Evolutionary conservation across 2,797 vertebrate species (phyloP).

Genomic region (Philypnodon macrostomus): DNA sequence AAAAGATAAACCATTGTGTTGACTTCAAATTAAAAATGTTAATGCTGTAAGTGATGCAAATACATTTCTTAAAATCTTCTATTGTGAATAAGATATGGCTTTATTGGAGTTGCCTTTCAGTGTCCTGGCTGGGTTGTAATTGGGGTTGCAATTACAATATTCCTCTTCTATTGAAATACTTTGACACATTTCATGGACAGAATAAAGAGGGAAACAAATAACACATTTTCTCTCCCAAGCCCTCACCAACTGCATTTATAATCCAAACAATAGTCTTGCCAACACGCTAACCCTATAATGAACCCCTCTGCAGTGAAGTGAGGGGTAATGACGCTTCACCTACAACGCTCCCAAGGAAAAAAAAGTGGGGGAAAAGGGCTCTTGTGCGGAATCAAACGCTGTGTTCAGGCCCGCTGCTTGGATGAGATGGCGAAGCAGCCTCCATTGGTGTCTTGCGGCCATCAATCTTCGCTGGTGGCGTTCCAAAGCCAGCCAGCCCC

Average conservation of each 20-base stretch:
- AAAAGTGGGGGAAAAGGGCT: constrained; percentile 34
- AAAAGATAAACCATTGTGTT: no score
- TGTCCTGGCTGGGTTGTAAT: no score
- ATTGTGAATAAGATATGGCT: no score
- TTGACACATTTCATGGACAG: constrained; percentile 79
- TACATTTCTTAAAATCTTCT: no score
- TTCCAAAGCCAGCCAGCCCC: constrained; percentile 81
- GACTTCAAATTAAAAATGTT: no score
- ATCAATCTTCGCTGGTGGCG: constrained; percentile 96
- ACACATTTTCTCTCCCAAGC: constrained; percentile 85
- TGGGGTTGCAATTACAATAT: no score
- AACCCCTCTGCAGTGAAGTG: constrained; percentile 94
- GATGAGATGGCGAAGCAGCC: constrained; percentile 91
- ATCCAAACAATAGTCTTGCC: constrained; percentile 98
- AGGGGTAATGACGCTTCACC: constrained; percentile 99
- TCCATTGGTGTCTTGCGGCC: constrained; percentile 88
- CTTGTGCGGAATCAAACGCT: constrained; percentile 73
- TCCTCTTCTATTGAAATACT: no score
- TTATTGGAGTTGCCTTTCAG: no score
- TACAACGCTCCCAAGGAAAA: constrained; percentile 77
- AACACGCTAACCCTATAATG: constrained; percentile 98
- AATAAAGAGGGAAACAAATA: constrained; percentile 48
- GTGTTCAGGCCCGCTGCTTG: constrained; percentile 94
- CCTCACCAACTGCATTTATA: constrained; percentile 90
- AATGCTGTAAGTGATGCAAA: no score